Conservation (phyloP, 2,113 vertebrate species). For the Addax nasomaculatus region DNA sequence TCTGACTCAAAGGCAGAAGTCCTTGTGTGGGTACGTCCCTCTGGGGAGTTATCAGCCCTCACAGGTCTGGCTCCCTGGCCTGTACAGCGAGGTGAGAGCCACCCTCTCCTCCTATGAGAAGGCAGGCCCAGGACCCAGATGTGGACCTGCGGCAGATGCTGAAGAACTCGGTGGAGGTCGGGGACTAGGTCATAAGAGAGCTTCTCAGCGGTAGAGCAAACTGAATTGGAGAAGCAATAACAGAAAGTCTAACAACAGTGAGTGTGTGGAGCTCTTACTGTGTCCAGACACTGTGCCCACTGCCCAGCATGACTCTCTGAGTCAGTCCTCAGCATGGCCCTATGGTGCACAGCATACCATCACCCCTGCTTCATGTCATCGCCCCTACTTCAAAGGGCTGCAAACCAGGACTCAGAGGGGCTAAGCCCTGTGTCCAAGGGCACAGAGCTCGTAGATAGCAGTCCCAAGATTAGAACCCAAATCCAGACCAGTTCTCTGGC, state of each 20-base stretch:
- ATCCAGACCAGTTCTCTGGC: neutral
- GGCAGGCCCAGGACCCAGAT: rapidly evolving
- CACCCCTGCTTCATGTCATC: neutral
- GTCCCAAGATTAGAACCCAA: neutral
- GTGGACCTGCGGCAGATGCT: neutral
- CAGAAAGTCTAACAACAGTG: neutral
- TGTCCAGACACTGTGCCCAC: neutral
- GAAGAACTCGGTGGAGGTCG: neutral
- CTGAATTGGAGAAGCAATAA: neutral
- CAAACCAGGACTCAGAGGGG: neutral
- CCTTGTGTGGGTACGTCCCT: neutral
- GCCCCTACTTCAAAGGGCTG: neutral
- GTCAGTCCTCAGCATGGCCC: neutral
- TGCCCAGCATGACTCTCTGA: neutral
- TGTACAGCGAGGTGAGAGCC: neutral
- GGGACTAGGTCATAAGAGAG: neutral
- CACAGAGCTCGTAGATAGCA: neutral
- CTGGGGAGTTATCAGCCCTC: neutral
- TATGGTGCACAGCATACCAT: rapidly evolving
- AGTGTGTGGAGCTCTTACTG: neutral
- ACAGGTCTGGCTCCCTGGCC: neutral
- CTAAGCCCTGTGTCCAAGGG: neutral
- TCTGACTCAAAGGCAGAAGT: neutral
- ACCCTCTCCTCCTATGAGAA: neutral
- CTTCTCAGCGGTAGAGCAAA: neutral